Evolutionary conservation across 1,140 invertebrate species (phyloP).

Genomic region (Rhyacophila brunnea): DNA sequence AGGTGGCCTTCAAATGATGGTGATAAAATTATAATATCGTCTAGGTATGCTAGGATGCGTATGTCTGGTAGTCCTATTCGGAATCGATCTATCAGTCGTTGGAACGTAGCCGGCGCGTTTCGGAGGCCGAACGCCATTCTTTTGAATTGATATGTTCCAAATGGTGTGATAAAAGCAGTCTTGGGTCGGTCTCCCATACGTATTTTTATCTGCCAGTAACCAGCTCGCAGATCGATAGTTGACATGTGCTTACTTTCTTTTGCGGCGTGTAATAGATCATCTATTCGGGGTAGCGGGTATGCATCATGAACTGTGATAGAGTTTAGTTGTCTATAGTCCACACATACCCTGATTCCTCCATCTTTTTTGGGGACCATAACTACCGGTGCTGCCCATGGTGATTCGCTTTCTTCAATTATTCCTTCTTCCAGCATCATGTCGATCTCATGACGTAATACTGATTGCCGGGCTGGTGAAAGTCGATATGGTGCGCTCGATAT

Average conservation of each 20-base stretch:
- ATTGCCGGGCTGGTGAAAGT: conserved; percentile 30
- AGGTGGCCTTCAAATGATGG: conserved; percentile 42
- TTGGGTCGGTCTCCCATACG: conserved; percentile 36
- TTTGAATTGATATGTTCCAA: conserved; percentile 44
- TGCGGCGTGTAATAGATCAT: conserved; percentile 44
- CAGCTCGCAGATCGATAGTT: conserved; percentile 41
- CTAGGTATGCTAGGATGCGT: conserved; percentile 42
- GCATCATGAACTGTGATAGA: conserved; percentile 39
- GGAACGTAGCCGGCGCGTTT: conserved; percentile 43
- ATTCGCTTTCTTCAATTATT: conserved; percentile 41
- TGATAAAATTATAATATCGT: conserved; percentile 46
- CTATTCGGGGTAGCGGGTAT: conserved; percentile 49
- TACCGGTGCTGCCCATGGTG: conserved; percentile 41
- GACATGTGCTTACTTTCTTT: conserved; percentile 38
- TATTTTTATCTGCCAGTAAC: conserved; percentile 43
- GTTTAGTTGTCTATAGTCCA: conserved; percentile 43
- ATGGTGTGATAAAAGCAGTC: conserved; percentile 46
- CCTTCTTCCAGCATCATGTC: conserved; percentile 37
- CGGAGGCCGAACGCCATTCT: conserved; percentile 48
- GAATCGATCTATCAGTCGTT: conserved; percentile 40
- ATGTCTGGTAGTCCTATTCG: conserved; percentile 31
- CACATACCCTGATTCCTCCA: conserved; percentile 39
- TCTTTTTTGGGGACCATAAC: conserved; percentile 43
- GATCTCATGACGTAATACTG: conserved; percentile 29
- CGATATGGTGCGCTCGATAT: conserved; percentile 37